Evolutionary conservation across 2,888 invertebrate species (phyloP).

Genomic region (Glyphotaelius pellucidus): DNA sequence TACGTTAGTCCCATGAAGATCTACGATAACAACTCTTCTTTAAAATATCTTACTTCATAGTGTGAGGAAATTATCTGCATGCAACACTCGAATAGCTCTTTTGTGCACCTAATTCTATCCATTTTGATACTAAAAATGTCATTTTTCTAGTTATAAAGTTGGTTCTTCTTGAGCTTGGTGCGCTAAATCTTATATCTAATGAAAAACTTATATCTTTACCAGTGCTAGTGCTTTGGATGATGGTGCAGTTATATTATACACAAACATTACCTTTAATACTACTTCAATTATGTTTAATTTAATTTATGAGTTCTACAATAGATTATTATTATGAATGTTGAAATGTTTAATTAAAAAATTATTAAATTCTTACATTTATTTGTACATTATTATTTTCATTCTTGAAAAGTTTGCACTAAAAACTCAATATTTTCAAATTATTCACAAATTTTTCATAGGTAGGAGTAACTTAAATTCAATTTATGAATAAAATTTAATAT

Average conservation of each 20-base stretch:
- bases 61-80: neutral
- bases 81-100: constrained; percentile 2
- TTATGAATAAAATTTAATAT: neutral
- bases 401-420: neutral
- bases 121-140: neutral
- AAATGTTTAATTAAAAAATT: neutral
- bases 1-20: neutral
- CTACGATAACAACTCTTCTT: neutral
- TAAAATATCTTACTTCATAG: constrained; percentile 12
- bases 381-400: constrained; percentile 2
- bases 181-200: neutral
- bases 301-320: constrained; percentile 31
- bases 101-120: neutral
- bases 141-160: neutral
- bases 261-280: constrained; percentile 45
- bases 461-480: neutral
- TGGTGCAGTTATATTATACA: constrained; percentile 2
- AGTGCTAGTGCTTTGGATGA: constrained; percentile 27
- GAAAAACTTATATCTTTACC: constrained; percentile 13
- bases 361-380: neutral
- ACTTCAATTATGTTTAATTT: constrained; percentile 37
- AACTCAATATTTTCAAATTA: neutral
- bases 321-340: constrained; percentile 29
- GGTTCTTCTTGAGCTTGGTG: constrained; percentile 26
- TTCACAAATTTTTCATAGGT: neutral